phyloP scores from a whole-genome alignment of 1,140 invertebrate genomes.

The Drosophila pandora region DNA sequence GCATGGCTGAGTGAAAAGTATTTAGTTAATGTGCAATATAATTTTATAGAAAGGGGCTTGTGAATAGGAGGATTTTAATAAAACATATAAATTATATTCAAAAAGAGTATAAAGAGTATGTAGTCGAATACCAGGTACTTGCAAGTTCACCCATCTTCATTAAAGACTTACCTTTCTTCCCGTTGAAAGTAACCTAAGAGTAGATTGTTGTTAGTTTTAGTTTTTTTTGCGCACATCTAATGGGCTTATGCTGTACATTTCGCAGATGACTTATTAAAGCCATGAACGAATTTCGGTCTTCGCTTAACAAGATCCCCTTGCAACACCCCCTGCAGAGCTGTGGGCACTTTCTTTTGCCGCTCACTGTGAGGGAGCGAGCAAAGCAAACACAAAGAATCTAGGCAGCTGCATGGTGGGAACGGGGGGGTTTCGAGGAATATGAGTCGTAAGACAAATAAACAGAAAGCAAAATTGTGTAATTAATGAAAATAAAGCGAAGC shows the following conservation, averaged over 20 bases:
- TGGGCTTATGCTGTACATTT: conserved; percentile 76
- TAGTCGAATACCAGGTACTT: conserved; percentile 15
- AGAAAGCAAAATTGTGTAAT: conserved; percentile 61
- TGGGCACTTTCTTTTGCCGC: conserved; percentile 71
- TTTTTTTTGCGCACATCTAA: conserved; percentile 67
- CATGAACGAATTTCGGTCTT: conserved; percentile 50
- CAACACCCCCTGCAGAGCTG: conserved; percentile 24
- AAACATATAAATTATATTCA: too few species aligned
- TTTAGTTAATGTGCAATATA: not conserved
- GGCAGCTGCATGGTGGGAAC: not conserved
- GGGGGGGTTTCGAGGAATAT: conserved; percentile 28
- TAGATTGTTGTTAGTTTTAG: conserved; percentile 19
- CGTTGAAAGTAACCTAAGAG: conserved; percentile 16
- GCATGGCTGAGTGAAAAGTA: not conserved
- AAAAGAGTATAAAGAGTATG: not conserved
- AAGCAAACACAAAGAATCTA: conserved; percentile 40
- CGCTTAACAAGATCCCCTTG: conserved; percentile 37
- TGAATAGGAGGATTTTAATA: too few species aligned
- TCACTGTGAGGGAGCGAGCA: conserved; percentile 46
- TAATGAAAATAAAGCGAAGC: conserved; percentile 55
- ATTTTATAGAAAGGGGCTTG: not conserved
- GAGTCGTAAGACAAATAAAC: conserved; percentile 69
- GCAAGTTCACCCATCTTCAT: conserved; percentile 2
- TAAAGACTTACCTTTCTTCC: conserved; percentile 16
- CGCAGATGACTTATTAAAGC: conserved; percentile 57